Percentiles rank a stretch among this genome's conserved stretches.
These are phyloP conservation scores for Phacellophora camtschatica DNA, from an alignment of 30 jellyfish, hydroid and myxozoan genomes.

Conservation along the genomic window DNA sequence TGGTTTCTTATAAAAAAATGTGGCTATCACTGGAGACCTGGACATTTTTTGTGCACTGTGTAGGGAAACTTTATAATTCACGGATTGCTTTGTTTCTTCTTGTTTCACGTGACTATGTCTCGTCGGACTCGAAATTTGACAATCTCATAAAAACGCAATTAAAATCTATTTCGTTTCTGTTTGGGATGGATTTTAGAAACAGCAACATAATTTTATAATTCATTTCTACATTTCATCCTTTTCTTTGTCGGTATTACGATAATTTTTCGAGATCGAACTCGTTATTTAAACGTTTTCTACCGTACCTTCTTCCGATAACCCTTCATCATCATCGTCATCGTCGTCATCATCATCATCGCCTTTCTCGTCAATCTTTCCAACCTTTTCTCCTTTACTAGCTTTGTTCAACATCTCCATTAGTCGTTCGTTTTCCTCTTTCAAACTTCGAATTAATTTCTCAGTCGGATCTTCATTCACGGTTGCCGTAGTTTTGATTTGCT, in stretches of 20 bases:
- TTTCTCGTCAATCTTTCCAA: constrained; percentile 67
- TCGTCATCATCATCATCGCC: constrained; percentile 71
- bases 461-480: constrained; percentile 82
- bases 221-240: no score
- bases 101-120: background rate
- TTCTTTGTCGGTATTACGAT: no score
- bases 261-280: background rate
- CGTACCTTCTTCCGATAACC: constrained; percentile 70
- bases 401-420: constrained; percentile 55
- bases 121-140: no score
- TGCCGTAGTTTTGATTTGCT: constrained; percentile 84
- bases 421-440: constrained; percentile 76
- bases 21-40: no score
- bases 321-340: constrained; percentile 58
- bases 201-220: no score
- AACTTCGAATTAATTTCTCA: constrained; percentile 73
- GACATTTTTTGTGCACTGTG: no score
- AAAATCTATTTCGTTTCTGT: no score
- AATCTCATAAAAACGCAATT: no score
- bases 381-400: constrained; percentile 56
- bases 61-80: no score
- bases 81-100: no score
- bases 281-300: background rate
- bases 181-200: no score
- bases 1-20: no score